Evolutionary conservation across 2,797 vertebrate species (phyloP).

Genomic region (Diceros bicornis): DNA sequence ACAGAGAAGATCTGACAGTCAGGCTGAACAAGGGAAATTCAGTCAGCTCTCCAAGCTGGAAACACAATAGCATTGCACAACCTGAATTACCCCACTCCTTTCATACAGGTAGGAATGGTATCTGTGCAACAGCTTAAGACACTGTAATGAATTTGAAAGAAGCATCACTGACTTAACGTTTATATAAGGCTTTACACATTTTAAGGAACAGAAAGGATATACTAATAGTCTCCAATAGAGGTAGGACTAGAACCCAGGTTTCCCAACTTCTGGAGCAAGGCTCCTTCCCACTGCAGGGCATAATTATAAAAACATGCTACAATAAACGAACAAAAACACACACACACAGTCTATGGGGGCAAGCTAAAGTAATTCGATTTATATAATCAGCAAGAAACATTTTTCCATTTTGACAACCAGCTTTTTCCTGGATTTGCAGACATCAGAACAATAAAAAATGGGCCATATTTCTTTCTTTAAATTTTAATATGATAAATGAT

Average conservation of each 20-base stretch:
- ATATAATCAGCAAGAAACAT: constrained; percentile 52
- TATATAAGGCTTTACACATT: background rate
- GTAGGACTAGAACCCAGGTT: background rate
- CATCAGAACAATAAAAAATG: constrained; percentile 31
- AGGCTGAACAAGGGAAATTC: background rate
- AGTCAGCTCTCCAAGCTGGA: background rate
- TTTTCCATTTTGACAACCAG: constrained; percentile 67
- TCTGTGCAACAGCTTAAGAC: background rate
- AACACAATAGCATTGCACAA: background rate
- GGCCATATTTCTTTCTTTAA: constrained; percentile 22
- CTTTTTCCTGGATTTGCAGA: constrained; percentile 46
- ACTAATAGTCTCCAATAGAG: background rate
- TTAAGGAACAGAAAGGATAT: background rate
- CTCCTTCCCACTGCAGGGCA: background rate
- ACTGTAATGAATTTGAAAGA: background rate
- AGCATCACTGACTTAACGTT: background rate
- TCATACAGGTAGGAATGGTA: background rate
- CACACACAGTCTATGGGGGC: background rate
- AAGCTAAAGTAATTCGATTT: background rate
- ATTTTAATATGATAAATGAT: constrained; percentile 47
- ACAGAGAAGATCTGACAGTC: background rate
- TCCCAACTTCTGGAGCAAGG: background rate
- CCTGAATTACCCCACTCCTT: background rate
- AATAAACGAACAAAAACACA: background rate
- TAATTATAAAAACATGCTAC: constrained; percentile 16